Conservation (phyloP, 2,888 invertebrate genomes). For the Ennomos erosarius region DNA sequence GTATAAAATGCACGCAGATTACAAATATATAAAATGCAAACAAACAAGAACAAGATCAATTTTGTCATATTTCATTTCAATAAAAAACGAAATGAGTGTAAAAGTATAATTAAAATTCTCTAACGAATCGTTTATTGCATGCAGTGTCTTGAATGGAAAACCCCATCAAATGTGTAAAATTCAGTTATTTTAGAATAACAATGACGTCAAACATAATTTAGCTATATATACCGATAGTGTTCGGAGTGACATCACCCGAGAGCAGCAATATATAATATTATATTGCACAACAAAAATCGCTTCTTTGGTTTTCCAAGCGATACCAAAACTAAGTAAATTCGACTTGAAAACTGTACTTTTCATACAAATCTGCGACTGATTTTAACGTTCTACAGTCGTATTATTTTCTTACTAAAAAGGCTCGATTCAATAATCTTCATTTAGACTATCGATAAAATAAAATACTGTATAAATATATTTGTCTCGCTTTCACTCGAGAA, state of each 20-base stretch:
- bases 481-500: too few species aligned
- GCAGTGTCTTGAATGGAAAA: conserved; percentile 2
- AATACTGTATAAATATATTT: too few species aligned
- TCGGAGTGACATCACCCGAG: conserved; percentile 1
- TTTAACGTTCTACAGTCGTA: neutral
- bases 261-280: conserved; percentile 10
- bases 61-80: conserved; percentile 17
- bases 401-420: neutral
- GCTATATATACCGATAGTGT: neutral
- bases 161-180: neutral
- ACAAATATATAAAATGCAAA: conserved; percentile 16
- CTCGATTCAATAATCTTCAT: too few species aligned
- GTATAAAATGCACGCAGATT: conserved; percentile 52
- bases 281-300: conserved; percentile 23
- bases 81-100: conserved; percentile 14
- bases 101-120: conserved; percentile 3
- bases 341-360: conserved; percentile 2
- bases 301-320: conserved; percentile 26
- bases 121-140: conserved; percentile 2
- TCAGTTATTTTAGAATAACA: conserved; percentile 3
- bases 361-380: neutral
- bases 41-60: conserved; percentile 9
- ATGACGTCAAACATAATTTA: conserved; percentile 13
- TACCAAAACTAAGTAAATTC: conserved; percentile 13
- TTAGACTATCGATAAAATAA: too few species aligned